Evolutionary conservation across 2,797 vertebrate genomes (phyloP).

Genomic region (Limnodromus scolopaceus): DNA sequence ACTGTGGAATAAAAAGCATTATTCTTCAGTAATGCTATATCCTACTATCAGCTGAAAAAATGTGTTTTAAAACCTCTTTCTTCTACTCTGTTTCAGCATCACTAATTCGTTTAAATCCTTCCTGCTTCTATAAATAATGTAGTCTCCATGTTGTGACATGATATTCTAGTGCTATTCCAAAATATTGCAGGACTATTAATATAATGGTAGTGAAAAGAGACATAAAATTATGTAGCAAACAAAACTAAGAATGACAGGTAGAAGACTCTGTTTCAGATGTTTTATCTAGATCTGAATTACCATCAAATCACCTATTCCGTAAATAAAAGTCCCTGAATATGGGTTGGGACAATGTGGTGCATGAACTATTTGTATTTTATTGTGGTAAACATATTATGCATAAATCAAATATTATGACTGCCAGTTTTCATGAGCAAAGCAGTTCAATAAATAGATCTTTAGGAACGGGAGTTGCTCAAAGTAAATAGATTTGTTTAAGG

Average conservation of each 20-base stretch:
- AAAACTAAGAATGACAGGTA: not conserved
- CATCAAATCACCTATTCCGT: not conserved
- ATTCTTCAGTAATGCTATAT: not conserved
- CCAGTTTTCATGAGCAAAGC: not conserved
- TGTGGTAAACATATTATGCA: not conserved
- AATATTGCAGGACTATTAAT: not conserved
- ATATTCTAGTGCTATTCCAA: not conserved
- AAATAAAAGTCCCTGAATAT: not conserved
- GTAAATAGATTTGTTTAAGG: not conserved
- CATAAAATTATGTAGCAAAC: not conserved
- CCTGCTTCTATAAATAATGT: not conserved
- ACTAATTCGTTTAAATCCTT: not conserved
- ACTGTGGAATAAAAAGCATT: not conserved
- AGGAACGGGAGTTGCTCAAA: not conserved
- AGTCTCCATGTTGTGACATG: not conserved
- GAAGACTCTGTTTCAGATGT: not conserved
- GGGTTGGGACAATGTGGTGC: not conserved
- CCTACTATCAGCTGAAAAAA: not conserved
- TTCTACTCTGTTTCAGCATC: not conserved
- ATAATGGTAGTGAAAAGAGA: not conserved
- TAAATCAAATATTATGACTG: not conserved
- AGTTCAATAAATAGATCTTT: not conserved
- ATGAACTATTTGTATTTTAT: not conserved
- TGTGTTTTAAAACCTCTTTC: not conserved
- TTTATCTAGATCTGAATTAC: not conserved